phyloP scores from a whole-genome alignment of 1,140 invertebrate genomes.

The Papilio dardanus region DNA sequence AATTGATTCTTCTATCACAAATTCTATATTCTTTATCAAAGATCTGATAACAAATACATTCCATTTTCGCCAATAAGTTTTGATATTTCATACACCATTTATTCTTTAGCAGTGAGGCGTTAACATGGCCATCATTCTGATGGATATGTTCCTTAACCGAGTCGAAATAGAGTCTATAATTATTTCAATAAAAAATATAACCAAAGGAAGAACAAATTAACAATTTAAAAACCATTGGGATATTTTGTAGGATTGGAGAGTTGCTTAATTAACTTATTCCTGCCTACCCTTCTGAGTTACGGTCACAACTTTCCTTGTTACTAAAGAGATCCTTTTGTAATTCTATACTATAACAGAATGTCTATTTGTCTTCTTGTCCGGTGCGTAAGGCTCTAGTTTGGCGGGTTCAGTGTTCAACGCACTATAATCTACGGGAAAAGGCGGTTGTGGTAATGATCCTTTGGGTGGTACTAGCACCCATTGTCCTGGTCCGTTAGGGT shows the following conservation, averaged over 20 bases:
- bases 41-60: background rate
- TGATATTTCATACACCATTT: background rate
- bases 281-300: background rate
- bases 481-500: slow-evolving; percentile 88
- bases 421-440: slow-evolving; percentile 88
- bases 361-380: slow-evolving; percentile 86
- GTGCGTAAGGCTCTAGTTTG: slow-evolving; percentile 87
- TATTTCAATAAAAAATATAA: too few relatives aligned
- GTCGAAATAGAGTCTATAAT: background rate
- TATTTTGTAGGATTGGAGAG: background rate
- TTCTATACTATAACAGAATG: slow-evolving; percentile 87
- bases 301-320: background rate
- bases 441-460: slow-evolving; percentile 66
- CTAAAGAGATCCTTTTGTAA: background rate
- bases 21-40: background rate
- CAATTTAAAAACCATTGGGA: background rate
- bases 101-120: too few relatives aligned
- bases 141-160: background rate
- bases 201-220: background rate
- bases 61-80: background rate
- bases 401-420: slow-evolving; percentile 87
- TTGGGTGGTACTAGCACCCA: slow-evolving; percentile 86
- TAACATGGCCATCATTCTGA: too few relatives aligned
- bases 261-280: background rate
- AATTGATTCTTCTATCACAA: slow-evolving; percentile 20